phyloP scores from a whole-genome alignment of 1,140 invertebrate genomes.

The Parapsyche elsis region DNA sequence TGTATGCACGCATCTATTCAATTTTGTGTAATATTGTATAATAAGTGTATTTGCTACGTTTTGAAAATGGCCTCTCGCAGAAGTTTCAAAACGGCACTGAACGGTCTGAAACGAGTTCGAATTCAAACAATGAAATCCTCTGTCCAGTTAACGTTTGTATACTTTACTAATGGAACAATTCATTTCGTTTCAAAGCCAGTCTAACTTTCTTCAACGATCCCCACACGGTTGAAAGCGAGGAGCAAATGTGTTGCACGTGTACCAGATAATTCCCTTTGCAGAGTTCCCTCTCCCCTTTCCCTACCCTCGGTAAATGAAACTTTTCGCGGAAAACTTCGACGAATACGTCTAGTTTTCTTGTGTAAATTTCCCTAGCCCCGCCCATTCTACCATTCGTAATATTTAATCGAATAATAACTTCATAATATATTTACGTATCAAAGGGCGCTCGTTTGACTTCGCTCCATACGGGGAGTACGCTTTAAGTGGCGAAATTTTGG shows the following conservation, averaged over 20 bases:
- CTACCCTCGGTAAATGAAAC: background rate
- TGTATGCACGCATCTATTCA: no score
- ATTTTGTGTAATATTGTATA: no score
- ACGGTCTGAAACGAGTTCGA: no score
- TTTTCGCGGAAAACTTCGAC: background rate
- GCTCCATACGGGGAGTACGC: background rate
- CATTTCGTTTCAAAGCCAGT: constrained; percentile 12
- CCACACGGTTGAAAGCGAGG: background rate
- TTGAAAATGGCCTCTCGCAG: no score
- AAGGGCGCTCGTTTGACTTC: constrained; percentile 32
- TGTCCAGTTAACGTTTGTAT: constrained; percentile 4
- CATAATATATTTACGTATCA: constrained; percentile 25
- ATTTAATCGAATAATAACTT: constrained; percentile 36
- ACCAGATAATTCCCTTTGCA: background rate
- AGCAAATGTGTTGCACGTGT: constrained; percentile 9
- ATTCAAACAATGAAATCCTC: no score
- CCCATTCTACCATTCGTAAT: background rate
- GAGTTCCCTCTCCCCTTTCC: background rate
- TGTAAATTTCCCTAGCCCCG: background rate
- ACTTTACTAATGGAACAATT: constrained; percentile 19
- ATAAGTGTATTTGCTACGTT: no score
- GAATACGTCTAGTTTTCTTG: constrained; percentile 28
- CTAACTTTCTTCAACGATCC: background rate
- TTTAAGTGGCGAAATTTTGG: constrained; percentile 24
- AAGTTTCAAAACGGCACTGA: no score